Evolutionary conservation across 2,113 vertebrate species (phyloP).

Genomic region (Tapirus terrestris): DNA sequence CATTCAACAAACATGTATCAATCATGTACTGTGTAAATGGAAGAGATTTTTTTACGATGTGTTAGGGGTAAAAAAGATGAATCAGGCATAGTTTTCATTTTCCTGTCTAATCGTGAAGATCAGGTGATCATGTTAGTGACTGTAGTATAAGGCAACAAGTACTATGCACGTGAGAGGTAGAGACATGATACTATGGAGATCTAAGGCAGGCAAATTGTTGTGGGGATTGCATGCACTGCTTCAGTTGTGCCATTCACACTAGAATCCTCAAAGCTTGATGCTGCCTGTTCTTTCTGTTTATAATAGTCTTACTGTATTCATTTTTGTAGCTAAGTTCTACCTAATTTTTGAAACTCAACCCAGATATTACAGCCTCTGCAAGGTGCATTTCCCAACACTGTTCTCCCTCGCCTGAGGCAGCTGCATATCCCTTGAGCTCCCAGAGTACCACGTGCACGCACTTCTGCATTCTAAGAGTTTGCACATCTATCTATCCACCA

Average conservation of each 20-base stretch:
- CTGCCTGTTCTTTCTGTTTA: not conserved
- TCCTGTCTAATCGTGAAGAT: not conserved
- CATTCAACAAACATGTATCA: not conserved
- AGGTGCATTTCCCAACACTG: not conserved
- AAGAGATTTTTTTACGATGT: not conserved
- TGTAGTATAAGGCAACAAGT: not conserved
- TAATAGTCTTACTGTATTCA: not conserved
- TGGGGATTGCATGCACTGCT: not conserved
- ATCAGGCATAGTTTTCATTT: not conserved
- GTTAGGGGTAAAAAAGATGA: not conserved
- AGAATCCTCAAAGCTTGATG: not conserved
- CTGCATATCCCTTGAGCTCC: not conserved
- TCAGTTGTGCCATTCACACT: not conserved
- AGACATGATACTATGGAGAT: not conserved
- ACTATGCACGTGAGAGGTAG: not conserved
- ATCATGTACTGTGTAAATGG: not conserved
- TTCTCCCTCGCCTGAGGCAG: not conserved
- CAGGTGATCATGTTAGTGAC: not conserved
- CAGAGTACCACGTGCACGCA: not conserved
- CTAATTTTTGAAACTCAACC: not conserved
- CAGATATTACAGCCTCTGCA: not conserved
- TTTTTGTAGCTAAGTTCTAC: conserved; percentile 13
- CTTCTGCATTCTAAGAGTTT: not conserved
- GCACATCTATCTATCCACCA: not conserved
- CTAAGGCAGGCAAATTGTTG: not conserved